Percentiles rank a stretch among this genome's conserved stretches.
These are phyloP conservation scores for Onychomys leucogaster DNA, from an alignment of 2,797 vertebrate species.

Conservation along the genomic window DNA sequence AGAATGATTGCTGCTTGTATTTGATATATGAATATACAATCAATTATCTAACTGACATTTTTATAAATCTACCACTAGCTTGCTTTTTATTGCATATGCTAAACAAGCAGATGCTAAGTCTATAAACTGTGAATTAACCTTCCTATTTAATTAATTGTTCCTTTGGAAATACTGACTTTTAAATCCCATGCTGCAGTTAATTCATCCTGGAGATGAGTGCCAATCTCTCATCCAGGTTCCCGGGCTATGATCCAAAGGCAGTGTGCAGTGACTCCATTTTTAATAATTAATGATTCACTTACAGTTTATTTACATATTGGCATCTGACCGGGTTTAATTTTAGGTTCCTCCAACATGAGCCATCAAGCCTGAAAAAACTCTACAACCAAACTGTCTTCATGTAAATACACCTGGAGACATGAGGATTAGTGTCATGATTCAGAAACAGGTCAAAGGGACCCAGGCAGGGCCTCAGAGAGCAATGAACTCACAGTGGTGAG, in stretches of 20 bases:
- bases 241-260: conserved; percentile 41
- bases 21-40: not conserved
- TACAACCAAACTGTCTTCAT: conserved; percentile 9
- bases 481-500: fast-evolving
- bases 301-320: conserved; percentile 63
- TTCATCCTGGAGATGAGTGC: not conserved
- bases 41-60: conserved; percentile 73
- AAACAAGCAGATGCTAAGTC: conserved; percentile 73
- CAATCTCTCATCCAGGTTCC: conserved; percentile 55
- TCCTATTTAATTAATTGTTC: conserved; percentile 80
- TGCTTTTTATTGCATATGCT: conserved; percentile 69
- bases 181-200: conserved; percentile 36
- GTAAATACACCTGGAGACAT: not conserved
- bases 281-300: conserved; percentile 66
- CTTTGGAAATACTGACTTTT: conserved; percentile 72
- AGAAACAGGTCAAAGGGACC: not conserved
- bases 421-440: not conserved
- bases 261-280: conserved; percentile 29
- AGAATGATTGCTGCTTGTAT: not conserved
- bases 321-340: conserved; percentile 62
- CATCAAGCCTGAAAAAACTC: not conserved
- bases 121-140: conserved; percentile 73
- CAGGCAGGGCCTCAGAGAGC: not conserved
- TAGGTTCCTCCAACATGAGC: conserved; percentile 26
- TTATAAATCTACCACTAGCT: conserved; percentile 68